Percentiles rank a stretch among this genome's conserved stretches.
phyloP scores from a whole-genome alignment of 35 echinoderm and acorn worm species.

The Nesometra sesokonis region DNA sequence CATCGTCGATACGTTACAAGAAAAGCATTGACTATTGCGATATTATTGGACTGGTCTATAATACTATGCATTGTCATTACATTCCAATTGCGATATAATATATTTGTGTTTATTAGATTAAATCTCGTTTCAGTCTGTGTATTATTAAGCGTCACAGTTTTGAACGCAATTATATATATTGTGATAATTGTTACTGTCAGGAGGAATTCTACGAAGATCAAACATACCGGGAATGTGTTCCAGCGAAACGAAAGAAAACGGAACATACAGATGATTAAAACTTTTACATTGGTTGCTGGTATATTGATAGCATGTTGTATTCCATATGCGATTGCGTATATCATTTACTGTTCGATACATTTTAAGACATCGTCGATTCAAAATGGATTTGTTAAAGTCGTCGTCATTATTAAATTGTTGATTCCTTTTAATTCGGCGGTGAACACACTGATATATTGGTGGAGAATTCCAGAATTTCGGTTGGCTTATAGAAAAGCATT shows the following conservation, averaged over 20 bases:
- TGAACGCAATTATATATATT: neutral
- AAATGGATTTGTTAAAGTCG: neutral
- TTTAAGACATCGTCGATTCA: neutral
- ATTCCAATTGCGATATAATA: neutral
- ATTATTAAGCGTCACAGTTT: neutral
- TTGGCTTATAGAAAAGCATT: neutral
- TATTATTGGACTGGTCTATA: neutral
- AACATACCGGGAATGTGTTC: neutral
- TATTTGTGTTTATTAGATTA: neutral
- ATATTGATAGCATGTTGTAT: neutral
- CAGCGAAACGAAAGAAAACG: neutral
- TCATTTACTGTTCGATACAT: neutral
- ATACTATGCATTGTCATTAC: neutral
- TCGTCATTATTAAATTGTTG: neutral
- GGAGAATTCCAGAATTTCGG: neutral
- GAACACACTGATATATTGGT: neutral
- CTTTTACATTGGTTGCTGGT: neutral
- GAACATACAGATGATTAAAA: neutral
- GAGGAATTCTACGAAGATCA: neutral
- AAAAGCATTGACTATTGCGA: neutral
- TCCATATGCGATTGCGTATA: neutral
- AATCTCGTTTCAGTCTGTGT: neutral
- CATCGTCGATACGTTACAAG: neutral
- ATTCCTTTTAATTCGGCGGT: neutral
- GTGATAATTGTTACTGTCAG: neutral